Evolutionary conservation across 2,113 vertebrate species (phyloP), one percentile per base, ranked within the genome.

Genomic region (Talpa occidentalis): DNA sequence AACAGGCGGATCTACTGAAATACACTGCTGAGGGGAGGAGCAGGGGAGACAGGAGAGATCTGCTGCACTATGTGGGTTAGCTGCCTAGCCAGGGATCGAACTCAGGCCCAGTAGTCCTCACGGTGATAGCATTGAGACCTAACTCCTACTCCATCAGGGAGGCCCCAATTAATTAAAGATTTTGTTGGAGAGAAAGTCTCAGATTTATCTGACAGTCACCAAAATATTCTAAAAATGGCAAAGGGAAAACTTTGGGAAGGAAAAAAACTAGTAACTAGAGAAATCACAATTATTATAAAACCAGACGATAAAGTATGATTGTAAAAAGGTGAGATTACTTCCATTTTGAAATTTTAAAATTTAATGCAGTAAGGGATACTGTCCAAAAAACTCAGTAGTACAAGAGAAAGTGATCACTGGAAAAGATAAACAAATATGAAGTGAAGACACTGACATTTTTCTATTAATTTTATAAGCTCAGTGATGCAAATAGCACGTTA

Each of bases 261-360:
- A 24, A 42, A 17, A 90, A 88, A 84, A 90, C 4, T 28, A 7
- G 1, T 73, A 21, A 62, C 17, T 64, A 5, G 54, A 40, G 40
- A 93, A 95, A 73, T 70, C 21, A 67, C 21, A 30, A 8, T n/a
- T 12, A 59, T 44, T 56, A 66, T 1, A 74, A 78, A 35, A 52
- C 17, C 15, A 49, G 10, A 44, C 16, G 10, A 72, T 67, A 80
- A 81, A 91, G 87, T 69, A 5, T 40, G 70, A 92, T 49, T 37
- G n/a, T 62, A 80, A 87, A 89, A 94, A 81, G 40, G 5, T 64
- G 47, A 56, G 22, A 0, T 28, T 9, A 11, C 19, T 88, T 94
- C 21, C 17, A 74, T 92, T 79, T 7, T 49, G 59, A 95, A 95
- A 93, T 62, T 12, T 21, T 54, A 86, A 72, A 70, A 47, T 60